A percentile compares a stretch with the other conserved stretches of the same genome.
phyloP scores from a whole-genome alignment of 1,140 invertebrate genomes.

The Drosophila parabipectinata region DNA sequence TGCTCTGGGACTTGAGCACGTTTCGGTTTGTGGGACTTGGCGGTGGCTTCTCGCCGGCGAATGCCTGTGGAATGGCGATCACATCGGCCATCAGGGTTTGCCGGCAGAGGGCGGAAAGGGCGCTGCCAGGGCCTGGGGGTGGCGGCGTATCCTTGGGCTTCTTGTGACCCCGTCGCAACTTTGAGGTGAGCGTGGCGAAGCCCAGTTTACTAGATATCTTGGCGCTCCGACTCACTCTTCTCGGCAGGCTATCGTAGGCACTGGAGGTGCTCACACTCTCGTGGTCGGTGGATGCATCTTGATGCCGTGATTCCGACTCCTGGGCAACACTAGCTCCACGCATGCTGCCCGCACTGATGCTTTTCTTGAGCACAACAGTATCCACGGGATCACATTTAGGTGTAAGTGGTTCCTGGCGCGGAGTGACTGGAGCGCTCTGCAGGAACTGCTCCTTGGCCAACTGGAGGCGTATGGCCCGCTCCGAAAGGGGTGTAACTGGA shows the following conservation, averaged over 20 bases:
- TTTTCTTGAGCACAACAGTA: conserved; percentile 84
- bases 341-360: conserved; percentile 90
- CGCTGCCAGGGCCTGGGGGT: conserved; percentile 38
- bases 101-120: conserved; percentile 69
- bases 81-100: conserved; percentile 72
- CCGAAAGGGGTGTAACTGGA: conserved; percentile 76
- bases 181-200: conserved; percentile 87
- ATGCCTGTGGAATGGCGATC: conserved; percentile 61
- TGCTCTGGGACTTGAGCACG: conserved; percentile 75
- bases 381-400: conserved; percentile 27
- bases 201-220: conserved; percentile 85
- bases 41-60: conserved; percentile 45
- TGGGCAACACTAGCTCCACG: conserved; percentile 27
- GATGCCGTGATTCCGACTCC: conserved; percentile 25
- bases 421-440: conserved; percentile 66
- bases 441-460: conserved; percentile 88
- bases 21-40: conserved; percentile 53
- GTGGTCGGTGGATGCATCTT: conserved; percentile 59
- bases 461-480: conserved; percentile 86
- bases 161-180: conserved; percentile 85
- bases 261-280: conserved; percentile 72
- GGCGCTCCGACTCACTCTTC: conserved; percentile 62
- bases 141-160: conserved; percentile 59
- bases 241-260: conserved; percentile 71
- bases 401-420: conserved; percentile 48